Base-by-base conservation (phyloP, 2,888 invertebrate genomes). In the Entomobrya proxima region DNA sequence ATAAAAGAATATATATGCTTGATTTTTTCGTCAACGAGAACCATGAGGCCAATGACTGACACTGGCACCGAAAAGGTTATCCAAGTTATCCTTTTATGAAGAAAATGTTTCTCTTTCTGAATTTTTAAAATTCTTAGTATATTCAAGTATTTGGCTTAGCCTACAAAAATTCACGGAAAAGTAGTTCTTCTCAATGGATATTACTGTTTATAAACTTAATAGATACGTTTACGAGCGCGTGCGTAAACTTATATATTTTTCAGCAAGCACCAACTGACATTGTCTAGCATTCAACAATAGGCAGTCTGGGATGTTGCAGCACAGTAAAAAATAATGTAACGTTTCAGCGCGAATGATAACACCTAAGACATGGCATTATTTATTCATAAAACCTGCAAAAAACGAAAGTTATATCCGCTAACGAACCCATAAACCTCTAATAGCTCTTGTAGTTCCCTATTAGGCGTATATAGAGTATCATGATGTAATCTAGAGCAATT, bases 361-460 rank as follows among this genome's bases (percentile, higher is more conserved):
- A 69, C 69, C 64, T 55, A 61, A 61, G 30, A 78, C 37, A 67
- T 40, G 40, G 13, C 55, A 74, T 76, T 82, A 82, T 75, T 64
- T 82, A 82, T 82, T 82, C 81, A 81, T 81, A 81, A 81, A 81
- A 74, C 44, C 52, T 24, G 58, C 47, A 58, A 74, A n/a, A 61
- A 69, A 74, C 27, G 47, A 61, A 80, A 69, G 55, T 80, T 52
- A 72, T 80, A 80, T 52, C 55, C 58, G 64, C 81, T 72, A 82
- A 82, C 81, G 58, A 82, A 75, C 72, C 58, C 81, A 82, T 82
- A 82, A 75, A 74, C 74, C 40, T 82, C 32, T 55, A 82, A 75
- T 75, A 61, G 58, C 32, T 24, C 37, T 55, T 37, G 55, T 47
- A 40, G 69, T 58, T 55, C n/a, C 21, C 24, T 52, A 58, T 21